phyloP scores from a whole-genome alignment of 2,797 vertebrate genomes.

The Hydrophis major region DNA sequence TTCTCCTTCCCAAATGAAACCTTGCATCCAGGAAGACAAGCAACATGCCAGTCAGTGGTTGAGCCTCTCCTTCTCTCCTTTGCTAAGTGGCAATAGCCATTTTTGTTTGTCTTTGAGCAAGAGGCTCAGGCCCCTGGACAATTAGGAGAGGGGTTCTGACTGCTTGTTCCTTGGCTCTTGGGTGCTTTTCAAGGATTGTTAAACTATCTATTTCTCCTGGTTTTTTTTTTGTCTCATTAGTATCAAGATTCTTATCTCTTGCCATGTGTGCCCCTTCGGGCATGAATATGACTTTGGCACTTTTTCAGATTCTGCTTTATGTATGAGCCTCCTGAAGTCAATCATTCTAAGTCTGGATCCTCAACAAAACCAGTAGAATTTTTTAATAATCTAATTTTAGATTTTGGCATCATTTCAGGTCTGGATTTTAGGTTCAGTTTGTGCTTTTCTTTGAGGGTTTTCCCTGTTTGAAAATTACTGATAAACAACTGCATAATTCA shows the following conservation, averaged over 20 bases:
- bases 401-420: constrained; percentile 1
- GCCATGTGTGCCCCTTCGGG: neutral
- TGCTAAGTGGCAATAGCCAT: neutral
- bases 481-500: constrained; percentile 1
- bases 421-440: neutral
- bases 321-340: neutral
- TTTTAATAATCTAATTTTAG: neutral
- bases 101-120: neutral
- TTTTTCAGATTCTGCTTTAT: neutral
- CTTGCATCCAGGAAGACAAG: neutral
- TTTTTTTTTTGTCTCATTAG: constrained; percentile 38
- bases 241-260: constrained; percentile 25
- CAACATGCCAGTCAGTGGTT: neutral
- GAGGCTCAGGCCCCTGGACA: neutral
- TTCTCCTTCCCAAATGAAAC: neutral
- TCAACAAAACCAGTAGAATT: neutral
- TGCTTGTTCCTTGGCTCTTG: neutral
- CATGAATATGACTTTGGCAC: constrained; percentile 3
- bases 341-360: constrained; percentile 10
- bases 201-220: constrained; percentile 38
- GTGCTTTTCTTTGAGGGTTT: neutral
- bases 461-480: neutral
- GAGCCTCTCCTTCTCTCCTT: neutral
- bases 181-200: constrained; percentile 8
- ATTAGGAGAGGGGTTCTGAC: neutral